Percentiles rank a stretch among this genome's conserved stretches.
phyloP scores from a whole-genome alignment of 2,113 vertebrate genomes.

The Petroica traversi region DNA sequence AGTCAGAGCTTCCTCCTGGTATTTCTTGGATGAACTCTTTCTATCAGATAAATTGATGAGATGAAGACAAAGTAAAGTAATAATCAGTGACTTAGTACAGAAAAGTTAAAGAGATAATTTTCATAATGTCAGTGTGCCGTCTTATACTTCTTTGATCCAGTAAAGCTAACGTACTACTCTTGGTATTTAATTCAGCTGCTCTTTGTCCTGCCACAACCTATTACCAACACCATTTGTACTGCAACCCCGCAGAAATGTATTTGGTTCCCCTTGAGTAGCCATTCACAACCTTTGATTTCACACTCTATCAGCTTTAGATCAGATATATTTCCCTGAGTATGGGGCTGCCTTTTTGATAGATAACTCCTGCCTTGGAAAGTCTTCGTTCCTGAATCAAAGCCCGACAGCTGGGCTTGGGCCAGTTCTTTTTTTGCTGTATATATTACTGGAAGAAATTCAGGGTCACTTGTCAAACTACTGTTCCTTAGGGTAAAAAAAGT shows the following conservation, averaged over 20 bases:
- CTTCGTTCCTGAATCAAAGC: slow-evolving; percentile 47
- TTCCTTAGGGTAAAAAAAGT: not conserved
- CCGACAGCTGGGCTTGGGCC: slow-evolving; percentile 21
- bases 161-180: not conserved
- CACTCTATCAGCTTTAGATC: slow-evolving; percentile 61
- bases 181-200: slow-evolving; percentile 8
- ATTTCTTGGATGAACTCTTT: not conserved
- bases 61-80: not conserved
- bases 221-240: slow-evolving; percentile 58
- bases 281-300: slow-evolving; percentile 69
- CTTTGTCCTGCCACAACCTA: slow-evolving; percentile 53
- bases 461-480: slow-evolving; percentile 23
- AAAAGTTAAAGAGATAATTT: not conserved
- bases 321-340: slow-evolving; percentile 63
- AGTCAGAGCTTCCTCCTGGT: not conserved
- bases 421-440: not conserved
- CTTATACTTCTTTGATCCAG: not conserved
- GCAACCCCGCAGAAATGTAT: slow-evolving; percentile 39
- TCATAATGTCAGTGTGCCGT: not conserved
- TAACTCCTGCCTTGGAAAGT: slow-evolving; percentile 60
- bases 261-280: slow-evolving; percentile 51
- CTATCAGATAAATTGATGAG: not conserved
- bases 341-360: slow-evolving; percentile 62
- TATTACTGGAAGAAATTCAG: slow-evolving; percentile 32
- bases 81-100: not conserved